Conservation (phyloP, 2,113 vertebrate genomes). For the Anguilla rostrata region DNA sequence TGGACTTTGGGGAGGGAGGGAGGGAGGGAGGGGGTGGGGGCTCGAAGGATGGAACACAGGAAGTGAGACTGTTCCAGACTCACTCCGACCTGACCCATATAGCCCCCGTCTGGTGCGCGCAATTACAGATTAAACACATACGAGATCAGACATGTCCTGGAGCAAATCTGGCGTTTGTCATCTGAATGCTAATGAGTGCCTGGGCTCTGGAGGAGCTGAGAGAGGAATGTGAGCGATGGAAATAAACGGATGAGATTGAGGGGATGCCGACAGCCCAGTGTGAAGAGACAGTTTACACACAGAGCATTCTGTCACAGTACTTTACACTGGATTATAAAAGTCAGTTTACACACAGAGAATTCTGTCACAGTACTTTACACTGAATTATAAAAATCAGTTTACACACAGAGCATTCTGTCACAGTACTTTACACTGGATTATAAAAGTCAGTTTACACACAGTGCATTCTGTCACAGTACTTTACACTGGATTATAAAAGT, state of each 20-base stretch:
- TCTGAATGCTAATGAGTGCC: neutral
- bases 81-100: neutral
- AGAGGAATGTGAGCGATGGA: neutral
- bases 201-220: neutral
- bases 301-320: neutral
- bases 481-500: too few species aligned
- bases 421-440: too few species aligned
- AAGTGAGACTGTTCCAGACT: neutral
- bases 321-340: neutral
- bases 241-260: too few species aligned
- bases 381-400: too few species aligned
- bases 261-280: too few species aligned
- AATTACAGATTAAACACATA: neutral
- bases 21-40: too few species aligned
- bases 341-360: neutral
- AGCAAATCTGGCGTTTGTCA: neutral
- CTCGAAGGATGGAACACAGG: neutral
- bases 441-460: too few species aligned
- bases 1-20: neutral
- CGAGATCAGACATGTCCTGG: neutral
- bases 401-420: too few species aligned
- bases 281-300: too few species aligned
- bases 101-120: neutral
- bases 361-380: neutral
- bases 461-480: too few species aligned